Conservation (phyloP, 2,113 vertebrate genomes). For the Paramormyrops kingsleyae region DNA sequence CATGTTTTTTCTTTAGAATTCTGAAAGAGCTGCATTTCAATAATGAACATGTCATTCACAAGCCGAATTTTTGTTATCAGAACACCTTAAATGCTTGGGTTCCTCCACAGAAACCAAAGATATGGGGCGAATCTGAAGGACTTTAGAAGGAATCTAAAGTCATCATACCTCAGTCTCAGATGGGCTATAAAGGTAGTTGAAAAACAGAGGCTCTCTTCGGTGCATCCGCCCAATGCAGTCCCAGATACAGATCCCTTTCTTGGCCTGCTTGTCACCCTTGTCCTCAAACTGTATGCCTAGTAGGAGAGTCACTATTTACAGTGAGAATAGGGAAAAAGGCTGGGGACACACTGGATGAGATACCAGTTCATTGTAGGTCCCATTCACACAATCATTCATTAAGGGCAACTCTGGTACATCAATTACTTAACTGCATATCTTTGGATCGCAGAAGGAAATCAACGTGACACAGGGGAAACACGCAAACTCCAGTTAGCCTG, state of each 20-base stretch:
- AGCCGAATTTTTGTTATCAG: neutral
- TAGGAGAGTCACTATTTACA: slow-evolving; percentile 16
- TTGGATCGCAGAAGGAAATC: neutral
- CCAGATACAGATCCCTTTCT: slow-evolving; percentile 92
- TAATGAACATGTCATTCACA: neutral
- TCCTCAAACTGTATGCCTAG: slow-evolving; percentile 91
- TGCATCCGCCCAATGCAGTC: slow-evolving; percentile 90
- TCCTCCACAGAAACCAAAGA: neutral
- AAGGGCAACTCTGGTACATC: neutral
- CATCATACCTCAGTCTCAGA: slow-evolving; percentile 64
- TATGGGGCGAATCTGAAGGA: neutral
- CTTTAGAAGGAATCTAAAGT: too few relatives aligned
- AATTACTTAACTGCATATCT: neutral
- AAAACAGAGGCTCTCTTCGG: slow-evolving; percentile 84
- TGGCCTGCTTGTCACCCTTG: slow-evolving; percentile 88
- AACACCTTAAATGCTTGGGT: neutral
- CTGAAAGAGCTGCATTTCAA: neutral
- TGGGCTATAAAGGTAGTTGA: slow-evolving; percentile 89
- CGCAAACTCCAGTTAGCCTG: neutral
- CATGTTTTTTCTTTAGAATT: neutral
- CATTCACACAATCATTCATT: neutral
- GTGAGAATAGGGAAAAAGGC: slow-evolving; percentile 33
- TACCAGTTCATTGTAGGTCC: neutral
- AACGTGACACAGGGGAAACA: neutral
- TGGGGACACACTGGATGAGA: neutral